A percentile compares a stretch with the other conserved stretches of the same genome.
phyloP scores from a whole-genome alignment of 2,888 invertebrate species.

The Scrobipalpa costella region DNA sequence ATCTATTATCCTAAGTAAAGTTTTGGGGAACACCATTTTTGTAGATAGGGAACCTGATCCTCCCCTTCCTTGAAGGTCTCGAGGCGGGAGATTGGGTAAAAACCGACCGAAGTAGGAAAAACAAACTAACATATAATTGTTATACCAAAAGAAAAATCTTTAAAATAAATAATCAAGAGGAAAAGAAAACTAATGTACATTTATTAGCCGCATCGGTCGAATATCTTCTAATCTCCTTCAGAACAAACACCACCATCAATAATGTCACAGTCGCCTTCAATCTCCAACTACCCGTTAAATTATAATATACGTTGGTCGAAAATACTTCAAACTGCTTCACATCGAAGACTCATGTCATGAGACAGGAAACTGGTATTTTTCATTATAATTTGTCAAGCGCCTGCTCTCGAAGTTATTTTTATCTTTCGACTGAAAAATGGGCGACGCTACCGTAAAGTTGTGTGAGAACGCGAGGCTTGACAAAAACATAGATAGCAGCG shows the following conservation, averaged over 20 bases:
- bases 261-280: background rate
- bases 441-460: background rate
- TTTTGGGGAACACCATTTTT: too few species aligned
- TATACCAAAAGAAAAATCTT: too few species aligned
- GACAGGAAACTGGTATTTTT: conserved; percentile 8
- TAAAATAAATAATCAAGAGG: too few species aligned
- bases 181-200: background rate
- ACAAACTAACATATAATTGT: too few species aligned
- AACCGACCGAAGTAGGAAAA: too few species aligned
- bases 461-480: background rate
- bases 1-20: too few species aligned
- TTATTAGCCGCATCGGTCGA: background rate
- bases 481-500: background rate
- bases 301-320: background rate
- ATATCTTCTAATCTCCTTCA: background rate
- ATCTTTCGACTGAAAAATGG: background rate
- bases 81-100: too few species aligned
- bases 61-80: too few species aligned
- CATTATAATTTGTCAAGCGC: conserved; percentile 3
- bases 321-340: conserved; percentile 5
- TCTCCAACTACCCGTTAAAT: background rate
- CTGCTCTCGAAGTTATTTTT: conserved; percentile 11
- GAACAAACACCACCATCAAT: background rate
- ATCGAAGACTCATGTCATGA: too few species aligned
- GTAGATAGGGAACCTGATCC: too few species aligned